Base-by-base conservation (phyloP, 2,888 invertebrate genomes). In the Drosophila robusta region DNA sequence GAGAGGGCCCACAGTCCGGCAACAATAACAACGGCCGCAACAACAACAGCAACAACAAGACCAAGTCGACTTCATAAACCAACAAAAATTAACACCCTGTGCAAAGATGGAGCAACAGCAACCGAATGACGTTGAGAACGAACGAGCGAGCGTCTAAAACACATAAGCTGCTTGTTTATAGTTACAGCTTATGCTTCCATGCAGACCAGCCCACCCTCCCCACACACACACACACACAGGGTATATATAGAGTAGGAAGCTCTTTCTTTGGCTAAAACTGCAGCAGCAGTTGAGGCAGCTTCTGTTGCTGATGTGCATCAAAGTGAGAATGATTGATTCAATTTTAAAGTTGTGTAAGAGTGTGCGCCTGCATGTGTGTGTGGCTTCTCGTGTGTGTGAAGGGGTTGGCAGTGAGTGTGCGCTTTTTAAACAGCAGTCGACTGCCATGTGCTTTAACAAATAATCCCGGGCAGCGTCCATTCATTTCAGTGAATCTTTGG, bases 301-400 rank as follows among this genome's bases (percentile, higher is more conserved):
- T 86, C 85, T 90, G 90, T 80, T 90, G 89, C 90, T 90, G 90
- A 90, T 90, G 90, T 90, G 90, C 90, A 90, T 89, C 91, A 90
- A 90, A 90, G 88, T 91, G 90, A 90, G 88, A 91, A 91, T 90
- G 90, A 90, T 90, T 90, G 90, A 90, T 90, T 90, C 90, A 89
- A 90, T 88, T 91, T 91, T 90, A 89, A 90, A 90, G 88, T 88
- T 90, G 71, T 75, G 64, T 72, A 63, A 49, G 56, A 46, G 61
- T 55, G 50, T 61, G 74, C 39, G 56, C 47, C 50, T 65, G 60
- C 60, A 57, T 38, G 51, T 54, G 46, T 65, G 56, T 58, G 18
- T 29, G 29, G 29, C 29, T 8, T 8, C 29, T 29, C 8, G 63
- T 57, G 46, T 38, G 47, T 71, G 65, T 60, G 47, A 24, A 12